Evolutionary conservation across 2,888 invertebrate genomes (phyloP).

Genomic region (Kryphioiulus occultus): DNA sequence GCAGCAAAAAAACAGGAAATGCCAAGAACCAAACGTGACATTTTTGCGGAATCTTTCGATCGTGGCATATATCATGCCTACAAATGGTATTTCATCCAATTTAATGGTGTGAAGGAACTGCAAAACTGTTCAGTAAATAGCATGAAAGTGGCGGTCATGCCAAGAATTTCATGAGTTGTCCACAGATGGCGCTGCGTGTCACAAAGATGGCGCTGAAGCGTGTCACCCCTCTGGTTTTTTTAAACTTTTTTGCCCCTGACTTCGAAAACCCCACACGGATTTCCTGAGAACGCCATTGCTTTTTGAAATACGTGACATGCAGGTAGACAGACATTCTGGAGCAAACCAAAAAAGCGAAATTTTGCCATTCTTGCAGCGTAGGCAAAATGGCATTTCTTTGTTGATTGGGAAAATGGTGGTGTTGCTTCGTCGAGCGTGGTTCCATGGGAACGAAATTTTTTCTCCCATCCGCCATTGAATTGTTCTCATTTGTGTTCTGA

Average conservation of each 20-base stretch:
- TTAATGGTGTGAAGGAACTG: background rate
- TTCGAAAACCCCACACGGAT: background rate
- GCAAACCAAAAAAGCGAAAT: background rate
- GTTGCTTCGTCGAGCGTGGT: constrained; percentile 13
- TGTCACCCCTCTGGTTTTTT: no score
- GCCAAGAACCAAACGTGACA: background rate
- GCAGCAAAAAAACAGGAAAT: background rate
- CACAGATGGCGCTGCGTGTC: no score
- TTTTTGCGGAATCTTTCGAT: background rate
- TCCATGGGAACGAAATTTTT: background rate
- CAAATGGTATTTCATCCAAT: background rate
- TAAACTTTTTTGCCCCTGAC: no score
- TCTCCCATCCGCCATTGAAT: constrained; percentile 10
- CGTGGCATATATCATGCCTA: background rate
- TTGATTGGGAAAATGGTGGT: background rate
- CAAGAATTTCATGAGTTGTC: no score
- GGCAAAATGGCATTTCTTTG: background rate
- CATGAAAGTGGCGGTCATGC: background rate
- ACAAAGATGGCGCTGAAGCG: no score
- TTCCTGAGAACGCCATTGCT: background rate
- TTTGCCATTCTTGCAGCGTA: background rate
- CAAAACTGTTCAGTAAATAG: background rate
- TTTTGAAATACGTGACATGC: background rate
- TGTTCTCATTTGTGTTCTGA: background rate
- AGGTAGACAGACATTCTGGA: constrained; percentile 15